Evolutionary conservation across 2,888 invertebrate genomes (phyloP), one percentile per base, ranked within the genome.

Genomic region (Tryphoninae sp.): DNA sequence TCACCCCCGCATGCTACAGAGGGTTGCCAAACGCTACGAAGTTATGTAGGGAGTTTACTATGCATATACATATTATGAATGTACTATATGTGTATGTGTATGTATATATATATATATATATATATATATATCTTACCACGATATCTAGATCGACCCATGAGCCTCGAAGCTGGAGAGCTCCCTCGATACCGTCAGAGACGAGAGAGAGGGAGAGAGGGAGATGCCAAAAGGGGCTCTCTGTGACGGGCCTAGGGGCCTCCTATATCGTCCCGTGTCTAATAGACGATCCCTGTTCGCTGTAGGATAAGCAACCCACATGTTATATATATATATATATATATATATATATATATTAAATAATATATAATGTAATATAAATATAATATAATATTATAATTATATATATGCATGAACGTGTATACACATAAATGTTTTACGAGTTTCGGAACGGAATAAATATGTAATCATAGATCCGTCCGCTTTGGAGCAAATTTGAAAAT

Each of bases 81-180:
- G 26, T 26, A 26, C 26, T 26, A 26, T 26, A 26, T 26, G 3
- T 26, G 13, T 19, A 6, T 59, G 1, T 19, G 1, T 19, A 19
- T 19, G 1, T 19, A 19, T 19, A 19, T 19, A 19, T 19, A 19
- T 19, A 19, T 19, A 19, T 19, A 19, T 19, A 19, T 19, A 19
- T 19, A 61, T 19, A 49, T 49, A n/a, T 26, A 19, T 19, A 6
- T 59, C 33, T 42, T 33, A 55, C 59, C 45, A 72, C 72, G 72
- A 78, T 76, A 76, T 79, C 79, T 73, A 76, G 82, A 79, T 82
- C 78, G 82, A 82, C 76, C 78, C 75, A 76, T 68, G 75, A 81
- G 71, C 67, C 67, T 78, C 65, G 55, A 7, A 68, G 62, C 67
- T 59, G 51, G 62, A 75, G 51, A 65, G 71, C 82, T 73, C 68